Conservation (phyloP, 2,797 vertebrate species). For the Sciurus carolinensis region DNA sequence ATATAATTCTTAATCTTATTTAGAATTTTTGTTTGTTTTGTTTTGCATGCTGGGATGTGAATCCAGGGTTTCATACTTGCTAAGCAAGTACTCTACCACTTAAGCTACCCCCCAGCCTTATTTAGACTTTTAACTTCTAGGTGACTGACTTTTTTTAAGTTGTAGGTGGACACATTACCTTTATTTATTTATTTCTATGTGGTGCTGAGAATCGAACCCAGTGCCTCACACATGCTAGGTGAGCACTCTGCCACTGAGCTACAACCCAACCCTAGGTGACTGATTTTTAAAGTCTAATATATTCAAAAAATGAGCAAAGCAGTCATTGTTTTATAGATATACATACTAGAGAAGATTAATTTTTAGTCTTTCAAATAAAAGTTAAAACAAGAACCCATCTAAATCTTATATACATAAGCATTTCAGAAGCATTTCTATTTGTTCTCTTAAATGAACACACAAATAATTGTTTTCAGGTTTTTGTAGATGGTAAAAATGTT, state of each 20-base stretch:
- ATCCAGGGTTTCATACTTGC: background rate
- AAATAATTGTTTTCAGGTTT: background rate
- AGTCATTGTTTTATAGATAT: background rate
- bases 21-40: background rate
- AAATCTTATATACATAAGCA: background rate
- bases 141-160: background rate
- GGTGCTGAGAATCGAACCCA: no score
- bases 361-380: background rate
- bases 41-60: background rate
- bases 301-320: background rate
- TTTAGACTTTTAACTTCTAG: no score
- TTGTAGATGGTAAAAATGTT: background rate
- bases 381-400: background rate
- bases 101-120: background rate
- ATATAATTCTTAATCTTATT: background rate
- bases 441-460: background rate
- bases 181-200: no score
- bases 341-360: background rate
- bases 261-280: no score
- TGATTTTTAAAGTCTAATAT: background rate
- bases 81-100: background rate
- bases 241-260: no score
- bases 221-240: no score
- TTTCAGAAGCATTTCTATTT: conserved; percentile 18
- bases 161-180: no score